Percentiles rank a stretch among this genome's conserved stretches.
phyloP scores from a whole-genome alignment of 2,888 invertebrate species.

The Drosophila pseudotakahashii region DNA sequence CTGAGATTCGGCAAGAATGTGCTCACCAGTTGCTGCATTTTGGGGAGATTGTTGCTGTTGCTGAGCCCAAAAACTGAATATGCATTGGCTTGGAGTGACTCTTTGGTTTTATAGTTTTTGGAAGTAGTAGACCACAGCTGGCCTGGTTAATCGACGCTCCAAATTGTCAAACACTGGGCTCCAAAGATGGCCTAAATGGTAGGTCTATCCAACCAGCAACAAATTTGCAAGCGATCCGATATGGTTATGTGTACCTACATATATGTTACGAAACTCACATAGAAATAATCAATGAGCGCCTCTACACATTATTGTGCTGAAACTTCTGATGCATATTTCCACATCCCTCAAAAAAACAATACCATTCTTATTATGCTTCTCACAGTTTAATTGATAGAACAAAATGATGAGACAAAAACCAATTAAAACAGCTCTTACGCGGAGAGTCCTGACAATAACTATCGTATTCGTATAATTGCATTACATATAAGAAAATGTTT shows the following conservation, averaged over 20 bases:
- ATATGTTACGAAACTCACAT: constrained; percentile 43
- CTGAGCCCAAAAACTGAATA: constrained; percentile 33
- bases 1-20: neutral
- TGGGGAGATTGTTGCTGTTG: neutral
- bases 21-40: constrained; percentile 59
- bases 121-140: neutral
- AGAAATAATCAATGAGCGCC: neutral
- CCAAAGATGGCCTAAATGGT: constrained; percentile 57
- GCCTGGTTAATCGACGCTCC: constrained; percentile 40
- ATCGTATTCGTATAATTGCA: constrained; percentile 45
- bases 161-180: constrained; percentile 15
- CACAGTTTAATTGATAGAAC: constrained; percentile 47
- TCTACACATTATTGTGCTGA: neutral
- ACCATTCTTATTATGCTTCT: constrained; percentile 19
- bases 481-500: constrained; percentile 40
- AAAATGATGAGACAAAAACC: constrained; percentile 29
- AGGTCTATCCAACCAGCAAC: constrained; percentile 18
- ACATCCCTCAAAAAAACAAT: neutral
- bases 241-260: constrained; percentile 28
- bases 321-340: no score
- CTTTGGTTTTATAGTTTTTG: constrained; percentile 50
- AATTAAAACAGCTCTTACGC: constrained; percentile 14
- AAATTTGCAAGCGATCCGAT: constrained; percentile 34
- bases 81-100: constrained; percentile 2
- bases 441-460: constrained; percentile 30